Evolutionary conservation across 2,113 vertebrate species (phyloP).

Genomic region (Donacobius atricapilla): DNA sequence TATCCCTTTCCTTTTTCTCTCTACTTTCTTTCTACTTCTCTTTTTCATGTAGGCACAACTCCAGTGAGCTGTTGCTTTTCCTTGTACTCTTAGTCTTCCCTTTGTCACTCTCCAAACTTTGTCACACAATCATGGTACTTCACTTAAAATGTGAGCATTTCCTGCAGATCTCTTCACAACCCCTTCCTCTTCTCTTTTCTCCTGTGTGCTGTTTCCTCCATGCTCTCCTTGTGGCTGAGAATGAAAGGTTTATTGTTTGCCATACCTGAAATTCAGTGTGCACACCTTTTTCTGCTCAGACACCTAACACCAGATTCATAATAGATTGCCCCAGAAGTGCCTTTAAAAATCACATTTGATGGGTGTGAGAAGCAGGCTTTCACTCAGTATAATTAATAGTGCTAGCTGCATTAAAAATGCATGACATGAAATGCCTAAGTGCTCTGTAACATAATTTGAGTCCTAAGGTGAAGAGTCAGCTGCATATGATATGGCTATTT

Average conservation of each 20-base stretch:
- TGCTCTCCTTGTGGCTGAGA: neutral
- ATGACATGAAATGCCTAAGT: neutral
- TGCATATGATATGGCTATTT: neutral
- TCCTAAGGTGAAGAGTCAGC: neutral
- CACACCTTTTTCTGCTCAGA: neutral
- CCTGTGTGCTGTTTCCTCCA: neutral
- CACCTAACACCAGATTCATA: neutral
- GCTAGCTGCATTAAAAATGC: slow-evolving; percentile 3
- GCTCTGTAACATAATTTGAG: neutral
- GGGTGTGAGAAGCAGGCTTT: neutral
- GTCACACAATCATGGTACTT: neutral
- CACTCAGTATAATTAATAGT: neutral
- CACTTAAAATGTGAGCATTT: neutral
- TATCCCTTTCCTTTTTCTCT: neutral
- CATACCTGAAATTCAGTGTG: neutral
- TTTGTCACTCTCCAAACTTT: neutral
- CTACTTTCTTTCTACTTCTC: neutral
- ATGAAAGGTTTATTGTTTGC: neutral
- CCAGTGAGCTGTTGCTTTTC: neutral
- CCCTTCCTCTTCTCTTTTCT: neutral
- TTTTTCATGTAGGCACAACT: neutral
- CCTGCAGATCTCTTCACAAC: neutral
- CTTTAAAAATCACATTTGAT: neutral
- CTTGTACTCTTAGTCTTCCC: neutral
- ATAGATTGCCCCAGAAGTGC: neutral